phyloP scores from a whole-genome alignment of 2,888 invertebrate genomes.

The Thymelicus lineola region DNA sequence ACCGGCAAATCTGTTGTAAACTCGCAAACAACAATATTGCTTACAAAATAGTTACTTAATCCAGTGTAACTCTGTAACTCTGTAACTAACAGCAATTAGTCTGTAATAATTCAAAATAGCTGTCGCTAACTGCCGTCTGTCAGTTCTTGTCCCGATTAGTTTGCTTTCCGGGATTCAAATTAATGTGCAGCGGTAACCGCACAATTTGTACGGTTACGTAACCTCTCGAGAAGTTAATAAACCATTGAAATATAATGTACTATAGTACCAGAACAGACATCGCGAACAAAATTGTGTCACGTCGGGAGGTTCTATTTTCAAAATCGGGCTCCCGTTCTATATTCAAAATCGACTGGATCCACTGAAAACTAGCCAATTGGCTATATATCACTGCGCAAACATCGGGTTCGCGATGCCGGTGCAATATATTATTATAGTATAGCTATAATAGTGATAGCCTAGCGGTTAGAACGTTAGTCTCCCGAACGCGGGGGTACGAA shows the following conservation, averaged over 20 bases:
- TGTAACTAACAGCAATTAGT: conserved; percentile 9
- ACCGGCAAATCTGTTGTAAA: neutral
- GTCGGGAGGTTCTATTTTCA: too few species aligned
- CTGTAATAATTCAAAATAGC: conserved; percentile 24
- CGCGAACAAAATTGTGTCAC: too few species aligned
- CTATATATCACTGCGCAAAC: too few species aligned
- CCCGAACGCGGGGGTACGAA: too few species aligned
- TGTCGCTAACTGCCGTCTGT: conserved; percentile 28
- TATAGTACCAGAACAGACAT: too few species aligned
- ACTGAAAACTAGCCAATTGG: too few species aligned
- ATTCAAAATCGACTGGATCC: too few species aligned
- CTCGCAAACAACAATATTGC: conserved; percentile 3
- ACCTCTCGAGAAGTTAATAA: conserved; percentile 63
- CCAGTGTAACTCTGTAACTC: neutral
- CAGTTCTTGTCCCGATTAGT: conserved; percentile 45
- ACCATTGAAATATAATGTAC: conserved; percentile 44
- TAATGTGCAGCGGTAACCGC: conserved; percentile 51
- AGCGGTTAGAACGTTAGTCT: too few species aligned
- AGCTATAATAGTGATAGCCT: too few species aligned
- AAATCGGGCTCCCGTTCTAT: too few species aligned
- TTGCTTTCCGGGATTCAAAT: conserved; percentile 54
- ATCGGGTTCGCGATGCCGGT: too few species aligned
- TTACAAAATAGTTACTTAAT: conserved; percentile 11
- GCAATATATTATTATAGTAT: too few species aligned
- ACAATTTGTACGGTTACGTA: conserved; percentile 64